Evolutionary conservation across 1,140 invertebrate species (phyloP).

Genomic region (Arctopsyche grandis): DNA sequence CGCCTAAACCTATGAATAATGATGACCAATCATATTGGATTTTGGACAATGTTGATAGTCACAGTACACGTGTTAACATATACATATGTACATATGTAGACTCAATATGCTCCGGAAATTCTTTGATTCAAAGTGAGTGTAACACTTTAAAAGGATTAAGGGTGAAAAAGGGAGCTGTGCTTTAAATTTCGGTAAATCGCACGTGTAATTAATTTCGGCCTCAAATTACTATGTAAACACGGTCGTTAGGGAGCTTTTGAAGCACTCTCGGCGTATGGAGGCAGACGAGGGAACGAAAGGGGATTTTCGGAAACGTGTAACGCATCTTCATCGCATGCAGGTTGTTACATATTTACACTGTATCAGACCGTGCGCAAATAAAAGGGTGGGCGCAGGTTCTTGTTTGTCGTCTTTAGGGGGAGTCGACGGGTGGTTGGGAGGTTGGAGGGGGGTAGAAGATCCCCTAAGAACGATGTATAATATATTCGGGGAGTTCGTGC

Average conservation of each 20-base stretch:
- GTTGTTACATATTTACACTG: constrained; percentile 50
- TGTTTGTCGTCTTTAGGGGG: constrained; percentile 33
- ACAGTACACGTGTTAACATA: too few relatives aligned
- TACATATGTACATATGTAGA: too few relatives aligned
- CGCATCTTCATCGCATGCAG: constrained; percentile 37
- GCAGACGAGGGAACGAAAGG: too few relatives aligned
- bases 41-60: too few relatives aligned
- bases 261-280: background rate
- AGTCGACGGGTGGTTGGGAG: background rate
- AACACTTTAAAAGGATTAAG: too few relatives aligned
- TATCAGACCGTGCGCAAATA: constrained; percentile 50
- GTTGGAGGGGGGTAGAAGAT: background rate
- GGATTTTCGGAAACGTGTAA: background rate
- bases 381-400: background rate
- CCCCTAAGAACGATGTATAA: background rate
- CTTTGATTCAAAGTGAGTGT: too few relatives aligned
- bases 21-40: too few relatives aligned
- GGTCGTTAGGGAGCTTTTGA: constrained; percentile 12
- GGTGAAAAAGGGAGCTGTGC: too few relatives aligned
- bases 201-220: constrained; percentile 16
- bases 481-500: constrained; percentile 16
- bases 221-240: constrained; percentile 20
- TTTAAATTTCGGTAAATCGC: background rate
- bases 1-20: too few relatives aligned
- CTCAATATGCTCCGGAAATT: too few relatives aligned